A percentile compares a stretch with the other conserved stretches of the same genome.
phyloP scores from a whole-genome alignment of 2,888 invertebrate species.

The Flexamia atlantica region DNA sequence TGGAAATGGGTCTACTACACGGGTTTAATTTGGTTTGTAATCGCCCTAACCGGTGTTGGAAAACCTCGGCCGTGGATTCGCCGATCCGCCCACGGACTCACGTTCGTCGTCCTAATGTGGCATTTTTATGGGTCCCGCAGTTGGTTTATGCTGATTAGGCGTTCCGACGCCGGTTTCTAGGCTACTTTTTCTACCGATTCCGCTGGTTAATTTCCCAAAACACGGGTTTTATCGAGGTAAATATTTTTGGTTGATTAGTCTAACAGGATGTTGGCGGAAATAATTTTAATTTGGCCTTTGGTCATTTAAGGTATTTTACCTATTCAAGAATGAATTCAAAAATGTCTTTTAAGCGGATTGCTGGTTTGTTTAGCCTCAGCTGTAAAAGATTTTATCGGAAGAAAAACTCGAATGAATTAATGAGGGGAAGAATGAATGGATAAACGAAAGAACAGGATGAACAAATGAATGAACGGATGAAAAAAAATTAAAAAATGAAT shows the following conservation, averaged over 20 bases:
- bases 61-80: not conserved
- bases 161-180: not conserved
- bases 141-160: slow-evolving; percentile 27
- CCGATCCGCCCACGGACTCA: slow-evolving; percentile 29
- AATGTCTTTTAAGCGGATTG: no score
- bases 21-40: slow-evolving; percentile 31
- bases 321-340: no score
- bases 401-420: no score
- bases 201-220: not conserved
- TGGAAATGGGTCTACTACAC: slow-evolving; percentile 36
- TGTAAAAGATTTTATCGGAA: no score
- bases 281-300: not conserved
- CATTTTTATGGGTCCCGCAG: not conserved
- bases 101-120: slow-evolving; percentile 26
- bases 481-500: no score
- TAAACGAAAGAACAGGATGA: no score
- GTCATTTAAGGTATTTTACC: no score
- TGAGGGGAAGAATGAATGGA: no score
- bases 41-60: not conserved
- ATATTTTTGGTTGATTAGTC: not conserved
- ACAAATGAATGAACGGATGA: no score
- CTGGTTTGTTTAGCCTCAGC: no score
- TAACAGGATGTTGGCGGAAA: not conserved
- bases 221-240: not conserved
- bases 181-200: slow-evolving; percentile 15